Evolutionary conservation across 2,113 vertebrate genomes (phyloP), one percentile per base, ranked within the genome.

Genomic region (Tragelaphus imberbis): DNA sequence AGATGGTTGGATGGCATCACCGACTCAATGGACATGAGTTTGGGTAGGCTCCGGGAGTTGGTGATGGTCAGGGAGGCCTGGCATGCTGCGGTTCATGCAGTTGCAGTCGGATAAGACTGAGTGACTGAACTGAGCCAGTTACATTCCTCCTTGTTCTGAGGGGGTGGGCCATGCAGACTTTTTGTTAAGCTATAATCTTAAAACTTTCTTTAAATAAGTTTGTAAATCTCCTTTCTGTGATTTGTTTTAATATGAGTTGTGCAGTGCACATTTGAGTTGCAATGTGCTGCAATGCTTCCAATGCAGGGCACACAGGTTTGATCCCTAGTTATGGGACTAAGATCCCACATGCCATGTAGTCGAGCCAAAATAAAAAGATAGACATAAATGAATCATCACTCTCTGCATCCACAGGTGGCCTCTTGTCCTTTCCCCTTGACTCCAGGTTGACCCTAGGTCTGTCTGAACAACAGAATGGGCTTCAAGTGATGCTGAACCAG

Each of bases 51-150:
- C n/a, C 1, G 2, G 65, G n/a, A 36, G n/a, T 71, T 71, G 65
- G 63, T 8, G 30, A 65, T 33, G 30, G n/a, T 36, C 65, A 71
- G 65, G 65, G 2, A 23, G n/a, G n/a, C 9, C n/a, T 36, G 65
- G 65, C 17, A 2, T 71, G 65, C 65, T 71, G n/a, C 2, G 0
- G n/a, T 36, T 71, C n/a, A 40, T 23, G 10, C 10, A 10, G 68
- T 71, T 1, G 0, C n/a, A 71, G n/a, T 71, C 0, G 0, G 9
- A 71, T n/a, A 71, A 5, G 0, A 40, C n/a, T 23, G 68, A 36
- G n/a, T 4, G 0, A 71, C n/a, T 71, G n/a, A 40, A 71, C 68
- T 40, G 68, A 47, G 21, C 7, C 47, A 28, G 65, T 44, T 19
- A 47, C 15, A 1, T 49, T 36, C n/a, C 14, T 94, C 21, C 49